Percentiles rank a stretch among this genome's conserved stretches.
These are phyloP conservation scores for Margaritifera margaritifera DNA, from an alignment of 2,888 invertebrate genomes.

Conservation along the genomic window DNA sequence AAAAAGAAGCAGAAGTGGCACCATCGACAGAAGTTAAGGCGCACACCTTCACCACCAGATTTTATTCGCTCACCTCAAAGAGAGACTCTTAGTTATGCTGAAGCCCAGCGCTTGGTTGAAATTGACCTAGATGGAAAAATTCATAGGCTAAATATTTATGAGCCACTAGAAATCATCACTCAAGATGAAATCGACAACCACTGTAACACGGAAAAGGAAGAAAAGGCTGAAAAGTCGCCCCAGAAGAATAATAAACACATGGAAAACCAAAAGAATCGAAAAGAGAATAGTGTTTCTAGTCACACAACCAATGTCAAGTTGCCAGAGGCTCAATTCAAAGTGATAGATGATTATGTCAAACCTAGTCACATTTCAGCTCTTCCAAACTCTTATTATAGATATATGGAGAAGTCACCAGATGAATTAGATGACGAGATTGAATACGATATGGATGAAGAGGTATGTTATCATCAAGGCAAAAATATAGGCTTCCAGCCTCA, in stretches of 20 bases:
- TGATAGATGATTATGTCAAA: conserved; percentile 82
- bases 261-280: conserved; percentile 48
- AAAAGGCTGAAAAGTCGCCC: conserved; percentile 65
- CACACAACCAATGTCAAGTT: conserved; percentile 73
- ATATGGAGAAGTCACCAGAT: conserved; percentile 94
- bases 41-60: conserved; percentile 71
- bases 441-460: conserved; percentile 98
- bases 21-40: conserved; percentile 58
- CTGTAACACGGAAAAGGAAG: conserved; percentile 69
- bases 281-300: conserved; percentile 46
- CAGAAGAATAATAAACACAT: conserved; percentile 38
- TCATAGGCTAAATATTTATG: conserved; percentile 77
- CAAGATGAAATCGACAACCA: conserved; percentile 71
- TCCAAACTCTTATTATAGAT: conserved; percentile 88
- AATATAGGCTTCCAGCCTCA: too few species aligned
- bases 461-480: conserved; percentile 35
- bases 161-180: conserved; percentile 73
- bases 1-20: conserved; percentile 74
- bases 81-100: conserved; percentile 86
- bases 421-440: conserved; percentile 94
- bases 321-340: conserved; percentile 82
- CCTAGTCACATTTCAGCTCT: conserved; percentile 88
- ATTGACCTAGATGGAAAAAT: conserved; percentile 89
- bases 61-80: conserved; percentile 72
- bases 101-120: conserved; percentile 88